These are phyloP conservation scores for Aegotheles bennettii DNA, from an alignment of 2,113 vertebrate genomes.

Conservation along the genomic window DNA sequence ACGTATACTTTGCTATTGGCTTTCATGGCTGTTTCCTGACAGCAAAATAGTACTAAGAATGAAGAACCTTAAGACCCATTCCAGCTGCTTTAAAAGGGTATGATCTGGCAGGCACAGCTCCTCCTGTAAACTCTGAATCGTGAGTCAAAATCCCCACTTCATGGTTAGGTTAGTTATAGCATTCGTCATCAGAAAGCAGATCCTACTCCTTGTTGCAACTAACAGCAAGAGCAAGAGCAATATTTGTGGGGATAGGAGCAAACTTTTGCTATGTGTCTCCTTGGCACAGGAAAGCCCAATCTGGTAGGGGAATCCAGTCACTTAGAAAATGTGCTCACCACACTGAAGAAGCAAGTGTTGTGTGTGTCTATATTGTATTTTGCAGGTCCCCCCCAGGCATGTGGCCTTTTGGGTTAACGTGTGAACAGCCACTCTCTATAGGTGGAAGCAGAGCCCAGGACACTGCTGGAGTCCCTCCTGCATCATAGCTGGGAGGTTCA, in stretches of 20 bases:
- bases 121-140: neutral
- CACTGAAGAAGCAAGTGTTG: rapidly evolving
- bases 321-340: neutral
- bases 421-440: neutral
- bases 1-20: conserved; percentile 21
- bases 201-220: neutral
- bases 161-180: neutral
- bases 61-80: conserved; percentile 31
- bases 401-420: rapidly evolving
- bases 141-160: neutral
- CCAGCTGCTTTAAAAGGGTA: neutral
- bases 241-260: neutral
- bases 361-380: rapidly evolving
- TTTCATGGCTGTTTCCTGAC: conserved; percentile 32
- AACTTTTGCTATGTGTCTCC: neutral
- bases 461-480: neutral
- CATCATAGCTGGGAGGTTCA: rapidly evolving
- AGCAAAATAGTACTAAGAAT: conserved; percentile 34
- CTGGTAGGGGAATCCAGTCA: neutral
- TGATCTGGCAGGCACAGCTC: conserved; percentile 5
- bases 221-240: neutral
- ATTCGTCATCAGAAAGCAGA: rapidly evolving
- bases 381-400: rapidly evolving
- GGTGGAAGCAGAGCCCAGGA: neutral
- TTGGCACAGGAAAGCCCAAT: neutral